Base-by-base conservation (phyloP, 2,797 vertebrate genomes). In the Denticeps clupeoides region DNA sequence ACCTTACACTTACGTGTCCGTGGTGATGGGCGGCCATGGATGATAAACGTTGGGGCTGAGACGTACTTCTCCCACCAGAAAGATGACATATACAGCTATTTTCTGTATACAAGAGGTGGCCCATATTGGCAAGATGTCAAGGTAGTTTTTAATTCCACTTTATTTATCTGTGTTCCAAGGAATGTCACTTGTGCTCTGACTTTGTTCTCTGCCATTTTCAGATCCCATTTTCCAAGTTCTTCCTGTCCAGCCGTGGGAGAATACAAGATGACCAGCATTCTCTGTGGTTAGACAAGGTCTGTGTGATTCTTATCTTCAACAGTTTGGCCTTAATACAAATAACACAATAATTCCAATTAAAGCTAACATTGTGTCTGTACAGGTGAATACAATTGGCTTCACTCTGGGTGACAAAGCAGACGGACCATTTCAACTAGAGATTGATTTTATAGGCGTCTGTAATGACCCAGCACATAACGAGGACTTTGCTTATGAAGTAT, bases 171-270 rank as follows among this genome's bases (percentile, higher is more conserved):
- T n/a, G n/a, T n/a, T n/a, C n/a, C n/a, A n/a, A n/a, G n/a, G n/a
- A n/a, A n/a, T n/a, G n/a, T n/a, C n/a, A n/a, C n/a, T n/a, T n/a
- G n/a, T n/a, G n/a, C n/a, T n/a, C n/a, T 10, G 5, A 38, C 10
- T 3, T 25, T 51, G 3, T 68, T 42, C 12, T 45, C 56, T 38
- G 32, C 1, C 8, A 38, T 2, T 23, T 45, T 65, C 77, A 98
- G 92, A 91, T 98, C 50, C 91, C 93, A 0, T 96, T 98, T 73
- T 98, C 92, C 9, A 99, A 98, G 71, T 99, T 97, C 69, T 94
- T 98, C 64, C 69, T 94, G 9, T 79, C 90, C 43, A 84, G 83
- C 71, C 80, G 70, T 11, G 93, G 95, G 50, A 87, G 92, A 75
- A 62, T 97, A 65, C 90, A 92, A 51, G 94, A 97, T 48, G 10